Evolutionary conservation across 2,113 vertebrate species (phyloP).

Genomic region (Melanotaenia duboulayi): DNA sequence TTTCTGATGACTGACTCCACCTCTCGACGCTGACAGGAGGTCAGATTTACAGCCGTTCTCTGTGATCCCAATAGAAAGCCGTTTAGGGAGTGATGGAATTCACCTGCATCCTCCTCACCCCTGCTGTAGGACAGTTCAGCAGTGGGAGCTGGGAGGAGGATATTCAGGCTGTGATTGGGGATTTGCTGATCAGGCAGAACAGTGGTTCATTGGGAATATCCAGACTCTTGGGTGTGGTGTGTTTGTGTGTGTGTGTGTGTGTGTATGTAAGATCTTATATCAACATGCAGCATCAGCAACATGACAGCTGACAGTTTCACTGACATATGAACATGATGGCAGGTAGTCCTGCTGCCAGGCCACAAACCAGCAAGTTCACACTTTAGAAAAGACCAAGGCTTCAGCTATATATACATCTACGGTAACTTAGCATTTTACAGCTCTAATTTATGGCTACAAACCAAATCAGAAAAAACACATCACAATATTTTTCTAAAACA

Average conservation of each 20-base stretch:
- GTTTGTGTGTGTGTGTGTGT: not conserved
- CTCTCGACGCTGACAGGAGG: slow-evolving; percentile 5
- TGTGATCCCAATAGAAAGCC: not conserved
- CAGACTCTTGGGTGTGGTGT: slow-evolving; percentile 1
- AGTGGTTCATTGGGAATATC: slow-evolving; percentile 24
- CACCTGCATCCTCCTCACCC: rapidly evolving
- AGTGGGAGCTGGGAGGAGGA: not conserved
- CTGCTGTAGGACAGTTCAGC: not conserved
- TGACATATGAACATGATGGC: not conserved
- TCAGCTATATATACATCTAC: too few relatives aligned
- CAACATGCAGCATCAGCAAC: not conserved
- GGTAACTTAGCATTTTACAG: too few relatives aligned
- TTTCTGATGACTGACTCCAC: not conserved
- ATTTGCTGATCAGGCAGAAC: slow-evolving; percentile 49
- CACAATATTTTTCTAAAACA: too few relatives aligned
- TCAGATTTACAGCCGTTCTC: slow-evolving; percentile 15
- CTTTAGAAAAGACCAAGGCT: too few relatives aligned
- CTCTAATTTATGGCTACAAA: too few relatives aligned
- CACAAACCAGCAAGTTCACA: too few relatives aligned
- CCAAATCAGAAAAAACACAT: too few relatives aligned
- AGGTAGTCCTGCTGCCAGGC: too few relatives aligned
- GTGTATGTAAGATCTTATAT: not conserved
- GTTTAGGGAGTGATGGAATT: slow-evolving; percentile 44
- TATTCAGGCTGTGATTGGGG: not conserved
- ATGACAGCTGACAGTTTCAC: slow-evolving; percentile 21